A percentile compares a stretch with the other conserved stretches of the same genome.
phyloP scores from a whole-genome alignment of 2,113 vertebrate genomes.

The Eptesicus fuscus region DNA sequence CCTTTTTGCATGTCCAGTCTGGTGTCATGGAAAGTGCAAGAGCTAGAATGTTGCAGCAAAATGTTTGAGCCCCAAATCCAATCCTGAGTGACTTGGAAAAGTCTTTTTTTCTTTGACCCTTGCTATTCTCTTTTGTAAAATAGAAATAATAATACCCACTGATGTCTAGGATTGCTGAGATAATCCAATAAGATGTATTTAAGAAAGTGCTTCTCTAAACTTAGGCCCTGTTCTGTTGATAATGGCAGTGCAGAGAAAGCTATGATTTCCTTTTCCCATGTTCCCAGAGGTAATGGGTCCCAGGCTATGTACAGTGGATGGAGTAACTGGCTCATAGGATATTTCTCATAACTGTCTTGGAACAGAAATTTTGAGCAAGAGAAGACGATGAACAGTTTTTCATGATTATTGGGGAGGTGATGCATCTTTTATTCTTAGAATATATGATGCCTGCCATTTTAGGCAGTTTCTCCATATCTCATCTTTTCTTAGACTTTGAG shows the following conservation, averaged over 20 bases:
- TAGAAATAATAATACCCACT: not conserved
- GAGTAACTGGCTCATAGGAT: not conserved
- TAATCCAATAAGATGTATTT: not conserved
- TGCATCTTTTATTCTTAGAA: not conserved
- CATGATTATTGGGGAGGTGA: not conserved
- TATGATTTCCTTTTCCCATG: not conserved
- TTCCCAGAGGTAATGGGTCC: not conserved
- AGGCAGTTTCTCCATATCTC: not conserved
- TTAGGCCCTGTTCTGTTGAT: not conserved
- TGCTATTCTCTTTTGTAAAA: not conserved
- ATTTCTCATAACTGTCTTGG: not conserved
- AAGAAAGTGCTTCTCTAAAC: not conserved
- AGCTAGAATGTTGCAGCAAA: not conserved
- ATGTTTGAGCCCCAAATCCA: not conserved
- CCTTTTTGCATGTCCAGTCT: not conserved
- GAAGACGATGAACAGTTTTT: not conserved
- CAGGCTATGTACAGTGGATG: too few relatives aligned
- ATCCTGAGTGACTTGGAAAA: not conserved
- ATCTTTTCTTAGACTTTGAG: not conserved
- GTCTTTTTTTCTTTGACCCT: not conserved
- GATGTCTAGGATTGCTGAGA: not conserved
- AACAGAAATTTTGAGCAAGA: not conserved
- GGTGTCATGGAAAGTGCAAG: not conserved
- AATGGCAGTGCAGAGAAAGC: not conserved
- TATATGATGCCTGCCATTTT: not conserved